phyloP scores from a whole-genome alignment of 92 coral and sea anemone genomes.

The Virgularia gustaviana region DNA sequence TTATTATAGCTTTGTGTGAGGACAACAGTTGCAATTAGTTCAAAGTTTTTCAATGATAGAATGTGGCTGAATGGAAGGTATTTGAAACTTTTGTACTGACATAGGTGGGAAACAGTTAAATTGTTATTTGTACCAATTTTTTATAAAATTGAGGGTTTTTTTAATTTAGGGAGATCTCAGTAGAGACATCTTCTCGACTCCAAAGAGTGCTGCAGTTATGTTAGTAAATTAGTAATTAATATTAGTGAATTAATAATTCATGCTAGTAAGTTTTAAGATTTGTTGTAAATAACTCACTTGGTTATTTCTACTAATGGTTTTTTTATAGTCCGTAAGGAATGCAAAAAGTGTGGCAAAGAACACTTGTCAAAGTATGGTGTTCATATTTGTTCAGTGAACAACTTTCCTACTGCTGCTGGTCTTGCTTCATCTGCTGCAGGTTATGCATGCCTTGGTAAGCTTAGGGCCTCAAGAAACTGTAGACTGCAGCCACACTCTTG shows the following conservation, averaged over 20 bases:
- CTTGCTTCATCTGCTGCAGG: slow-evolving; percentile 98
- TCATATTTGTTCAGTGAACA: slow-evolving; percentile 79
- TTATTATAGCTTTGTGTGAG: slow-evolving; percentile 69
- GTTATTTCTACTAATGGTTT: not conserved
- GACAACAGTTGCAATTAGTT: slow-evolving; percentile 89
- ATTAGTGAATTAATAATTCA: not conserved
- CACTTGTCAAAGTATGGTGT: slow-evolving; percentile 53
- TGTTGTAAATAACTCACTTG: not conserved
- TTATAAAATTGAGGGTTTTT: too few relatives aligned
- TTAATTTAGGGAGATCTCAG: slow-evolving; percentile 47
- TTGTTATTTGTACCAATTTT: too few relatives aligned
- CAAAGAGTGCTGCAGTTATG: slow-evolving; percentile 40
- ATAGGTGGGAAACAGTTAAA: too few relatives aligned
- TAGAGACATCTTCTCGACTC: slow-evolving; percentile 58
- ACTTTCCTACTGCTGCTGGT: slow-evolving; percentile 97
- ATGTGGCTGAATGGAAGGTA: slow-evolving; percentile 94
- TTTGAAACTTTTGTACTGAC: not conserved
- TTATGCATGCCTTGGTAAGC: slow-evolving; percentile 80
- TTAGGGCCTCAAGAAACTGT: too few relatives aligned
- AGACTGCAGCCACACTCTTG: not conserved
- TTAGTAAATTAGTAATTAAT: not conserved
- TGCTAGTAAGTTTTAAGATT: not conserved
- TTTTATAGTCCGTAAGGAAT: slow-evolving; percentile 30
- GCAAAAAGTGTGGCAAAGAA: slow-evolving; percentile 39
- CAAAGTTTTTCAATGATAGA: slow-evolving; percentile 61